phyloP scores from a whole-genome alignment of 1,140 invertebrate genomes.

The Oscheius sp. region DNA sequence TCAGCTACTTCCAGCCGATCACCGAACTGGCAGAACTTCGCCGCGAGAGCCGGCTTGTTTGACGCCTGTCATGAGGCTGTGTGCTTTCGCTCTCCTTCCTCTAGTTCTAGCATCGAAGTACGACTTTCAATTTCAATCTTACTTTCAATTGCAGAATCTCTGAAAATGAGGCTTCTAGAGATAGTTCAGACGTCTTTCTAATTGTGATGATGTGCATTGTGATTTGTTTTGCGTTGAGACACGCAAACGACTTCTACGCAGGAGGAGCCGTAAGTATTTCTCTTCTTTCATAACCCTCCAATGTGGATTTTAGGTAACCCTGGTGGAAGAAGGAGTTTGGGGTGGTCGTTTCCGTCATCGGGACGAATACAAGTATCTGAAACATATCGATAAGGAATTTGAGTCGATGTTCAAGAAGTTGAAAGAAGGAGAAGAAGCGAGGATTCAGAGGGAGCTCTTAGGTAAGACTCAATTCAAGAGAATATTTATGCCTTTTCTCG shows the following conservation, averaged over 20 bases:
- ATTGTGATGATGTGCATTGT: constrained; percentile 26
- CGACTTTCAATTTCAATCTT: not conserved
- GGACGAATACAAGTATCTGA: constrained; percentile 30
- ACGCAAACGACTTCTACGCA: constrained; percentile 40
- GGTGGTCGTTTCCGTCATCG: constrained; percentile 37
- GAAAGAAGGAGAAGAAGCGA: constrained; percentile 14
- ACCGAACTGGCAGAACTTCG: not conserved
- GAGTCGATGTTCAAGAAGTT: constrained; percentile 38
- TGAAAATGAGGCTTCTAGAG: constrained; percentile 12
- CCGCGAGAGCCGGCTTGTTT: not conserved
- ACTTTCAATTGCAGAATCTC: no score
- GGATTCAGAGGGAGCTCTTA: not conserved
- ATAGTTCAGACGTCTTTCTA: constrained; percentile 18
- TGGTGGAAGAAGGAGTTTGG: constrained; percentile 39
- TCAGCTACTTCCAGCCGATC: constrained; percentile 5
- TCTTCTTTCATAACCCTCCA: not conserved
- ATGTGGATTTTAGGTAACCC: constrained; percentile 24
- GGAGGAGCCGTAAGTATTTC: constrained; percentile 32
- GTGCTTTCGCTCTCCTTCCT: not conserved
- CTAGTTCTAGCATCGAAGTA: no score
- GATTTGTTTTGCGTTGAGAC: constrained; percentile 37
- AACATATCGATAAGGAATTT: constrained; percentile 36
- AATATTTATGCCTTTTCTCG: no score
- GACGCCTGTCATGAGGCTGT: not conserved
- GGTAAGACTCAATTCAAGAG: no score